Evolutionary conservation across 2,113 vertebrate species (phyloP), one percentile per base, ranked within the genome.

Genomic region (Tyto alba): DNA sequence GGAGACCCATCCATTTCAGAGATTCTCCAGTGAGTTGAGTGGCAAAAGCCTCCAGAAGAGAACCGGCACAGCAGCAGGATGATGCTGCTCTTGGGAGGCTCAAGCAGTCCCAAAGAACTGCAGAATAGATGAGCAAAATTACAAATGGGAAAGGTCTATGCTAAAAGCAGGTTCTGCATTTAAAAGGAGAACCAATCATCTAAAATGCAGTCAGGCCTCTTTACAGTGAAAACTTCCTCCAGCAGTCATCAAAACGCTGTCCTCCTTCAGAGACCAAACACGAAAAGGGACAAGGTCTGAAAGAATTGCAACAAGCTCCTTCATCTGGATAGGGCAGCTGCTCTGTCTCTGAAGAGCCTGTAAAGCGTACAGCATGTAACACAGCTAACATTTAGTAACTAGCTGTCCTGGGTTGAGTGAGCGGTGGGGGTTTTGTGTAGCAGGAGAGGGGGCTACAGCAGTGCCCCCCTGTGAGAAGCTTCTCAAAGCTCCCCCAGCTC

Each of bases 291-390:
- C 21, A 59, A 63, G 8, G 55, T 71, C 52, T 67, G 50, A 40
- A 74, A 43, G 15, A 74, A 67, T 38, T 30, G 18, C 20, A 48
- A 27, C 23, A 34, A 71, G 45, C 1, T 34, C 38, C 53, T 67
- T 32, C 0, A 0, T 38, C 71, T n/a, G 22, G 38, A 43, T 0
- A 19, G 17, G 34, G n/a, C 19, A 57, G 30, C 43, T 78, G 43
- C 45, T 82, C 14, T 57, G 67, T 7, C 68, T 47, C 74, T 67
- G 36, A 62, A 40, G 45, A 81, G 64, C 32, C 43, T 5, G 7
- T 4, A 59, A 50, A 5, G 1, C 17, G 18, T 11, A 36, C 64
- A n/a, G 76, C 0, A 0, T 2, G 2, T 10, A 36, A 18, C 9
- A 22, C 50, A 71, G 25, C 59, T 69, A 53, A n/a, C 41, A 48